Base-by-base conservation (phyloP, 2,113 vertebrate genomes). In the Taxidea taxus region DNA sequence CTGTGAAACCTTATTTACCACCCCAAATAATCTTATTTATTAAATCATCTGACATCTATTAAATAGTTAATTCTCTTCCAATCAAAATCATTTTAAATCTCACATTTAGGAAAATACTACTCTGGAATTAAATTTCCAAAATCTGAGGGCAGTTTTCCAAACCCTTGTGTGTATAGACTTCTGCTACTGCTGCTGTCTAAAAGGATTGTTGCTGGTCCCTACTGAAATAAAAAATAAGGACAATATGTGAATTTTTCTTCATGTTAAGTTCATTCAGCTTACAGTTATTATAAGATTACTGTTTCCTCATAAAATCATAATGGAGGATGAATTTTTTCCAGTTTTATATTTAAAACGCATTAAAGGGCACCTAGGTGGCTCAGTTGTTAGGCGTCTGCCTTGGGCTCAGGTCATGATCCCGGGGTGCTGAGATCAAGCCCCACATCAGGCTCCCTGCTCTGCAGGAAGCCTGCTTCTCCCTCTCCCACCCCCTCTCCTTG, bases 111-210 rank as follows among this genome's bases (percentile, higher is more conserved):
- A 29, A 82, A 83, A 39, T 31, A 74, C 2, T 47, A 49, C 3
- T 49, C 72, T 96, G 62, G 15, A 93, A 95, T 93, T 89, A 97
- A 84, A 91, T 88, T 80, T 34, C 7, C 87, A 39, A 95, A 95
- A 83, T 29, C 54, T 62, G 8, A 2, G 21, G 18, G 44, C 77
- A 23, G 72, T 39, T 66, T 87, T 95, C 5, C 14, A 93, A 91
- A 72, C 3, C 13, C 89, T 84, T 86, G 34, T 82, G 1, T 64
- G 3, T 77, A 34, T 77, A 64, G 74, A 77, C 3, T 75, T 89
- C 20, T 89, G 11, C 6, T 42, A 6, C 51, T 54, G 51, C 21
- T 92, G 39, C 25, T 88, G 39, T 75, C 25, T 84, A 4, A 92
- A 82, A 68, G 16, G 39, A 62, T n/a, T 96, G 10, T 54, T 68